phyloP scores from a whole-genome alignment of 2,888 invertebrate species.

The Drosophila subquinaria region DNA sequence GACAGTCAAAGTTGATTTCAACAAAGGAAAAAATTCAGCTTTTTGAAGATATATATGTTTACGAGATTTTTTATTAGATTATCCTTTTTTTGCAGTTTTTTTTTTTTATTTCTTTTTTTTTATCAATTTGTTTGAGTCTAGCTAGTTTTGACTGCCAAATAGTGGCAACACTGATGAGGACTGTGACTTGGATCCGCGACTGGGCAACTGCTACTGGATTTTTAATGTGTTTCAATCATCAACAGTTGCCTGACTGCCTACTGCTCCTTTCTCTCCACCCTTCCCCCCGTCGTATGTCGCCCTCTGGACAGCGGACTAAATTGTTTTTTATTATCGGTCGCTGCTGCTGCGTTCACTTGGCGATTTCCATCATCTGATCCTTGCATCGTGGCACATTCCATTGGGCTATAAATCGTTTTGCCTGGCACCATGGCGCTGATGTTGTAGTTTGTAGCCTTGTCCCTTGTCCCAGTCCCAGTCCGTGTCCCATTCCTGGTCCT shows the following conservation, averaged over 20 bases:
- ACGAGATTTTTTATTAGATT: no score
- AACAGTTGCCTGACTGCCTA: constrained; percentile 46
- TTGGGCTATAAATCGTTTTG: constrained; percentile 80
- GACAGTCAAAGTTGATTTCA: no score
- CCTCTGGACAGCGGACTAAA: constrained; percentile 45
- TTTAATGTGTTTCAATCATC: constrained; percentile 86
- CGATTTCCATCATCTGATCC: constrained; percentile 73
- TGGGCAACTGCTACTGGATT: constrained; percentile 82
- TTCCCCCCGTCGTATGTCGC: not conserved
- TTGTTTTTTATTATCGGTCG: constrained; percentile 73
- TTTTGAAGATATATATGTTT: no score
- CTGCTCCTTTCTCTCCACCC: constrained; percentile 3
- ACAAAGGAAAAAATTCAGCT: no score
- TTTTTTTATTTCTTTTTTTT: no score
- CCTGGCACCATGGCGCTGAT: constrained; percentile 78
- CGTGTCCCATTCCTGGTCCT: constrained; percentile 35
- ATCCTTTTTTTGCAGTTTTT: no score
- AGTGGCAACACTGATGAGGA: not conserved
- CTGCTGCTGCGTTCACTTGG: constrained; percentile 31
- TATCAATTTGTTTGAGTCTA: not conserved
- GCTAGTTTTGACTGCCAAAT: not conserved
- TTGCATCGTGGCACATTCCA: constrained; percentile 75
- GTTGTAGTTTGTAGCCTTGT: constrained; percentile 6
- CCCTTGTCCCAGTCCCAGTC: constrained; percentile 21
- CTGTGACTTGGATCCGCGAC: constrained; percentile 13